A percentile compares a stretch with the other conserved stretches of the same genome.
phyloP scores from a whole-genome alignment of 2,888 invertebrate genomes.

The Miltochrista miniata region DNA sequence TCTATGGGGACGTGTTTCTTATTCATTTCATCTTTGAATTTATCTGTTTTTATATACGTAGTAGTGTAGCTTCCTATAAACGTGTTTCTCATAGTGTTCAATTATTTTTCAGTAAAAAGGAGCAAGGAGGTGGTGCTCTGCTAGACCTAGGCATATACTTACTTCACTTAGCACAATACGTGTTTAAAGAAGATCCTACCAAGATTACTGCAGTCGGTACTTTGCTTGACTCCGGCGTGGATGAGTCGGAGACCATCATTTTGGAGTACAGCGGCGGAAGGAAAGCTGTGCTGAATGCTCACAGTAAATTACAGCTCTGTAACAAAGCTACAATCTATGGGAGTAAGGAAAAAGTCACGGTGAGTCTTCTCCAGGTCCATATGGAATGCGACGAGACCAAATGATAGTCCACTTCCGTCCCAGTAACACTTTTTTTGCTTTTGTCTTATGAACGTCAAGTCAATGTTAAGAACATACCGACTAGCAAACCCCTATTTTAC shows the following conservation, averaged over 20 bases:
- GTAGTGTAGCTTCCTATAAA: no score
- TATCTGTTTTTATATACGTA: no score
- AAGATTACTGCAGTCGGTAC: slow-evolving; percentile 87
- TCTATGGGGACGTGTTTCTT: no score
- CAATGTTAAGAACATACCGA: no score
- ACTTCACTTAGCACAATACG: slow-evolving; percentile 88
- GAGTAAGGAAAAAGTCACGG: slow-evolving; percentile 85
- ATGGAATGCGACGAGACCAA: no score
- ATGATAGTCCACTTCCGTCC: no score
- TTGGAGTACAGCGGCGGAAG: slow-evolving; percentile 85
- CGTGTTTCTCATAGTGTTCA: no score
- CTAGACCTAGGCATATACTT: slow-evolving; percentile 91
- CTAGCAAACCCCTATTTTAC: no score
- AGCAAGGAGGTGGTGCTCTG: slow-evolving; percentile 90
- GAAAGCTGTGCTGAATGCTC: slow-evolving; percentile 84
- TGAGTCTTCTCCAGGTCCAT: no score
- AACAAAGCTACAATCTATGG: slow-evolving; percentile 87
- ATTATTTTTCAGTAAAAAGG: slow-evolving; percentile 79
- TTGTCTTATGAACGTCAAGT: no score
- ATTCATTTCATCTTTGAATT: no score
- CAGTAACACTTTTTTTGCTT: no score
- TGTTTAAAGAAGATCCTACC: slow-evolving; percentile 88
- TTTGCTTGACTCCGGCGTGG: slow-evolving; percentile 88
- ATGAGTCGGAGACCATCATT: slow-evolving; percentile 85
- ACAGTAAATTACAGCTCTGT: slow-evolving; percentile 74